These are phyloP conservation scores for Epirrhoe alternata DNA, from an alignment of 2,888 invertebrate species.

Conservation along the genomic window DNA sequence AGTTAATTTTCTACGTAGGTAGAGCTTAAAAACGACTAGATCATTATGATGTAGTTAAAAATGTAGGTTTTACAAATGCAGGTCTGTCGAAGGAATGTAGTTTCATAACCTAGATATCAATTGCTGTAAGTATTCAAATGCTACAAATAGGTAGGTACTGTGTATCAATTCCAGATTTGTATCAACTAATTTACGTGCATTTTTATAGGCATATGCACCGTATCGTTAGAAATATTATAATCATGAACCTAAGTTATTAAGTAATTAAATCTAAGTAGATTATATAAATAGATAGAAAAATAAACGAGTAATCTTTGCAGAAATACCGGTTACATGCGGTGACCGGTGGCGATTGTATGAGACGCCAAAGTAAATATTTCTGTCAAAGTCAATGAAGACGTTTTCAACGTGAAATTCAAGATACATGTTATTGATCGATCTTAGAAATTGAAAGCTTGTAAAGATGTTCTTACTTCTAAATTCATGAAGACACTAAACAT, in stretches of 20 bases:
- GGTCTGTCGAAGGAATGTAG: conserved; percentile 7
- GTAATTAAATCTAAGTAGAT: not conserved
- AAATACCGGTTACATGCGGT: not conserved
- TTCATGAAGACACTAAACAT: not conserved
- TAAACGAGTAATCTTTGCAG: not conserved
- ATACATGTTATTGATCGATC: not conserved
- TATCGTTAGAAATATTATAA: not conserved
- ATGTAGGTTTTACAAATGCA: not conserved
- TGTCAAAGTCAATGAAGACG: conserved; percentile 1
- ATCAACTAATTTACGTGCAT: not conserved
- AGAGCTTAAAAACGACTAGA: conserved; percentile 27
- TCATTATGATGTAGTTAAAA: not conserved
- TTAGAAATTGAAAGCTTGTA: not conserved
- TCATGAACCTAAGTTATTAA: not conserved
- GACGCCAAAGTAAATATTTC: not conserved
- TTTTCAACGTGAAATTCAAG: conserved; percentile 2
- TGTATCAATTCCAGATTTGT: not conserved
- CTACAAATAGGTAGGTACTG: not conserved
- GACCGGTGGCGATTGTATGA: not conserved
- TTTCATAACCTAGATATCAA: not conserved
- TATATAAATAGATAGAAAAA: too few relatives aligned
- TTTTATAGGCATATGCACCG: not conserved
- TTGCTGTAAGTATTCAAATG: not conserved
- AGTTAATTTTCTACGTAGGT: conserved; percentile 6
- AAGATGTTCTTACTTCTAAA: not conserved